Base-by-base conservation (phyloP, 1,140 invertebrate genomes). In the Hypothenemus hampei region DNA sequence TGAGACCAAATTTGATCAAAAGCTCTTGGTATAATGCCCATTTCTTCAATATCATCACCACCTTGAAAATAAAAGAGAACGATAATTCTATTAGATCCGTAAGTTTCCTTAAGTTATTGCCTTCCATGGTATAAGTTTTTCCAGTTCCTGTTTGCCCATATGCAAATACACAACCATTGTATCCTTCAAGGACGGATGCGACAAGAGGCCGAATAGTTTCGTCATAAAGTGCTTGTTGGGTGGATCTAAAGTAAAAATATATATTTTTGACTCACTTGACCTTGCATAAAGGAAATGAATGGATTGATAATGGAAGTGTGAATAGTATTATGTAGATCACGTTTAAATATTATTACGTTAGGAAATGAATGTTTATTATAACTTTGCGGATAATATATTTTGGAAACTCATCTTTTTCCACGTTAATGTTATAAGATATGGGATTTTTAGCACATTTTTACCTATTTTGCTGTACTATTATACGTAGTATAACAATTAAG, bases 1-100 rank as follows among this genome's bases (percentile, higher is more conserved):
- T 96, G 87, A 56, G 82, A 83, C 79, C 97, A 98, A 47, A 99
- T 92, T 70, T 98, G 94, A 59, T 94, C 86, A 75, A 99, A 98
- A 35, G 93, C 89, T 51, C 93, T 81, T 3, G 95, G 95, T 58
- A 98, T 97, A 33, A 97, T 85, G 15, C 93, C 93, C 67, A 86
- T 79, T 26, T 76, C 60, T 6, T 57, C 47, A 35, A 19, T 47
- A 16, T 51, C 20, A 31, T 48, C 11, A n/a, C 55, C 53, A 48
- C 41, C 31, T 31, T 41, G 6, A 23, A 41, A 13, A 15, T 21
- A 22, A 13, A 21, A 45, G 16, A 6, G 6, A 29, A 29, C 7
- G 5, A 16, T 37, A 4, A 1, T 11, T 13, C n/a, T 26, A 45
- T 1, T 15, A 15, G 35, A 31, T 11, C 10, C 1, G 10, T 31